Evolutionary conservation across 30 jellyfish, hydroid and myxozoan genomes (phyloP).

Genomic region (Aurelia aurita): DNA sequence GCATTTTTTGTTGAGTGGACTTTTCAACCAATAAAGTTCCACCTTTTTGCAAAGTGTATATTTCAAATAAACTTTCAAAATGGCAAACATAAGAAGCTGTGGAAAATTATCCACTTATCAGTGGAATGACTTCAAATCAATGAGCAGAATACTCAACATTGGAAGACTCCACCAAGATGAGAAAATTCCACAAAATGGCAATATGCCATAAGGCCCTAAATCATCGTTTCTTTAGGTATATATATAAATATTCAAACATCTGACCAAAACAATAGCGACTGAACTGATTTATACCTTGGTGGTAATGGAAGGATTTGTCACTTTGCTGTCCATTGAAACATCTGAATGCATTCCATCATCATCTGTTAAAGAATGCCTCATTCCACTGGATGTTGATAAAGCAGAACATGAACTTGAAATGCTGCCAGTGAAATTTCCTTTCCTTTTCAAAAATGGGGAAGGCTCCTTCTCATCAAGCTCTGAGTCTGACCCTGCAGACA

Average conservation of each 20-base stretch:
- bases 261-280: neutral
- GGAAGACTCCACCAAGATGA: too few relatives aligned
- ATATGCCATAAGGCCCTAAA: too few relatives aligned
- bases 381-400: conserved; percentile 72
- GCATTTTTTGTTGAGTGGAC: too few relatives aligned
- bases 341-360: conserved; percentile 61
- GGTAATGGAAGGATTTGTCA: conserved; percentile 36
- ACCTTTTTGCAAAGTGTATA: too few relatives aligned
- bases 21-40: too few relatives aligned
- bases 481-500: conserved; percentile 61
- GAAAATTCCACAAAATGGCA: too few relatives aligned
- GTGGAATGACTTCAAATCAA: too few relatives aligned
- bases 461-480: conserved; percentile 40
- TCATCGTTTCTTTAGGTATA: too few relatives aligned
- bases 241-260: neutral
- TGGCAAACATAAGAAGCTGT: too few relatives aligned
- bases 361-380: conserved; percentile 65
- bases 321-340: conserved; percentile 56
- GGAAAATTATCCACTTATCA: too few relatives aligned
- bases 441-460: conserved; percentile 49
- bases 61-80: too few relatives aligned
- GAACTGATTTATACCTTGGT: conserved; percentile 28
- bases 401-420: conserved; percentile 76
- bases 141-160: too few relatives aligned
- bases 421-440: conserved; percentile 48